A percentile compares a stretch with the other conserved stretches of the same genome.
Conservation (phyloP, 2,797 vertebrate species). For the Danio aesculapii region DNA sequence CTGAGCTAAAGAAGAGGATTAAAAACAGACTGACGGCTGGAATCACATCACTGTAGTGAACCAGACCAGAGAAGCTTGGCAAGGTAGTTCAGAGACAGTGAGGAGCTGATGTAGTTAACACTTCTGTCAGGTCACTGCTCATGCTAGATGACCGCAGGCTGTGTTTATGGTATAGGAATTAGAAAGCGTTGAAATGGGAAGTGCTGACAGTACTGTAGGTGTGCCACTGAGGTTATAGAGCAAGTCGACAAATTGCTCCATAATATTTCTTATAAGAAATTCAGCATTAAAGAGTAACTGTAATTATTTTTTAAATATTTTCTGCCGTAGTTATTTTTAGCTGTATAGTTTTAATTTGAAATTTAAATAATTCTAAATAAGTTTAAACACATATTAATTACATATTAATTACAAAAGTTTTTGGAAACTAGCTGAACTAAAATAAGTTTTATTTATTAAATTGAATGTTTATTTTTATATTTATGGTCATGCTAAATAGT, state of each 20-base stretch:
- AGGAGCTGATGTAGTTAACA: conserved; percentile 40
- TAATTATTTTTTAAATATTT: too few species aligned
- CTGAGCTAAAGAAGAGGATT: conserved; percentile 19
- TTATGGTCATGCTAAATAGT: too few species aligned
- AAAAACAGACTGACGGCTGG: conserved; percentile 17
- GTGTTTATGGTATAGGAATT: conserved; percentile 14
- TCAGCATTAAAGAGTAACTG: not conserved
- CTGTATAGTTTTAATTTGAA: too few species aligned
- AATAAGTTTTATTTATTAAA: too few species aligned
- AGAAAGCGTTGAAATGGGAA: conserved; percentile 30
- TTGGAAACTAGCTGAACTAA: too few species aligned
- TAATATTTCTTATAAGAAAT: not conserved
- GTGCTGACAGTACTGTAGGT: not conserved
- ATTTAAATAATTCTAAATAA: too few species aligned
- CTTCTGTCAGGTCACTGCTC: conserved; percentile 19
- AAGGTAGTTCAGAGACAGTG: conserved; percentile 14
- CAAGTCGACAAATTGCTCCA: not conserved
- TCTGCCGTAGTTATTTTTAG: too few species aligned
- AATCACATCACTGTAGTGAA: conserved; percentile 40
- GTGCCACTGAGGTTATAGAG: not conserved
- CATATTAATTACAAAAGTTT: too few species aligned
- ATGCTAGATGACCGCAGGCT: conserved; percentile 1
- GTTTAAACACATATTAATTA: too few species aligned
- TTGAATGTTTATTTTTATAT: too few species aligned
- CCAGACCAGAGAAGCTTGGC: conserved; percentile 17